Percentiles rank a stretch among this genome's conserved stretches.
Conservation (phyloP, 2,888 invertebrate genomes). For the Trachelus iudaicus region DNA sequence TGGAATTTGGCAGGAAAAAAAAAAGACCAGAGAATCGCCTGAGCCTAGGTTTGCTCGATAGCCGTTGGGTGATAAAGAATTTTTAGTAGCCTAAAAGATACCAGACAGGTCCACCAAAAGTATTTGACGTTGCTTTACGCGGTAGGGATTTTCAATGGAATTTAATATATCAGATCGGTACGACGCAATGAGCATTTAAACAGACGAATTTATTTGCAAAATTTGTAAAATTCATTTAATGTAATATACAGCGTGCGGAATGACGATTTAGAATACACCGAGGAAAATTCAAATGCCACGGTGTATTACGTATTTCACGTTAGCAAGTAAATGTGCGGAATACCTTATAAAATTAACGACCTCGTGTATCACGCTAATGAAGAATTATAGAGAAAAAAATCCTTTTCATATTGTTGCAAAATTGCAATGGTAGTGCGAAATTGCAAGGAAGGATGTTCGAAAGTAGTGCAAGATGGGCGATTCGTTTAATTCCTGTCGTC, state of each 20-base stretch:
- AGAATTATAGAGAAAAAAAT: not conserved
- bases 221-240: too few species aligned
- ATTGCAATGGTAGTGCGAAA: too few species aligned
- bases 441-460: not conserved
- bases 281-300: too few species aligned
- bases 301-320: too few species aligned
- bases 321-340: too few species aligned
- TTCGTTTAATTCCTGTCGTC: not conserved
- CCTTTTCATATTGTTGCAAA: not conserved
- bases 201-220: not conserved
- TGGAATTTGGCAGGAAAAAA: not conserved
- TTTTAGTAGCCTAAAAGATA: not conserved
- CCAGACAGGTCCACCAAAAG: not conserved
- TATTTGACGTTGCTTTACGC: not conserved
- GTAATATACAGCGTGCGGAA: too few species aligned
- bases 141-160: not conserved
- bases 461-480: not conserved
- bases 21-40: not conserved
- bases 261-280: too few species aligned
- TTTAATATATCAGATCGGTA: not conserved
- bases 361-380: too few species aligned
- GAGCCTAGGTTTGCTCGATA: not conserved
- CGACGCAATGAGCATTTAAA: not conserved
- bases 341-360: too few species aligned
- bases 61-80: not conserved